Evolutionary conservation across 2,797 vertebrate genomes (phyloP), one percentile per base, ranked within the genome.

Genomic region (Notolepis coatsorum): DNA sequence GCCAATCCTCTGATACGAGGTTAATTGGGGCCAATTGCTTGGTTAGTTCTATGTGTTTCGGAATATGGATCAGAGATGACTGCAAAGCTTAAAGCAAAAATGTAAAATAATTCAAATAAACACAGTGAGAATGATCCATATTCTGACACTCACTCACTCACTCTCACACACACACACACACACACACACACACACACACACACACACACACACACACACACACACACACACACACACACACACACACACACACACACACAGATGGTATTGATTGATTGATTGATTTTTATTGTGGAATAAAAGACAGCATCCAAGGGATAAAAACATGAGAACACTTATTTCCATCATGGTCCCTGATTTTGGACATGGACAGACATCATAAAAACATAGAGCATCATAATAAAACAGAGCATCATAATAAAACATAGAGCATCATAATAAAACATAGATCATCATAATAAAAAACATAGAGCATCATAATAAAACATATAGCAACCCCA

Each of bases 51-150:
- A 35, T 64, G 52, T 35, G 25, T 66, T 75, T 81, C 79, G 81
- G 84, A 87, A 82, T 73, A 77, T 79, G 73, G 71, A 68, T 67
- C 59, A 55, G 52, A 55, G 28, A 55, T 61, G 3, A 69, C 46
- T 23, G 12, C 41, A 53, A 68, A 59, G 70, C 73, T 57, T 33
- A 57, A 71, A 60, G 66, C 49, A 47, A 60, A 43, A 35, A 69
- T 2, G 13, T 2, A 6, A 6, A 35, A 35, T 8, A 31, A 28
- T 50, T 27, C 6, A 74, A 57, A 51, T 30, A 8, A 53, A 73
- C n/a, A 35, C 27, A 42, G 15, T 6, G 24, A 35, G 49, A 35
- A 20, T 25, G 21, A 64, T 51, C 18, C 28, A 56, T 10, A 12
- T 10, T 5, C 35, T 47, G 33, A 3, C 50, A 64, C 50, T 43